Percentiles rank a stretch among this genome's conserved stretches.
phyloP scores from a whole-genome alignment of 35 echinoderm and acorn worm species.

The Strongylocentrotus purpuratus region DNA sequence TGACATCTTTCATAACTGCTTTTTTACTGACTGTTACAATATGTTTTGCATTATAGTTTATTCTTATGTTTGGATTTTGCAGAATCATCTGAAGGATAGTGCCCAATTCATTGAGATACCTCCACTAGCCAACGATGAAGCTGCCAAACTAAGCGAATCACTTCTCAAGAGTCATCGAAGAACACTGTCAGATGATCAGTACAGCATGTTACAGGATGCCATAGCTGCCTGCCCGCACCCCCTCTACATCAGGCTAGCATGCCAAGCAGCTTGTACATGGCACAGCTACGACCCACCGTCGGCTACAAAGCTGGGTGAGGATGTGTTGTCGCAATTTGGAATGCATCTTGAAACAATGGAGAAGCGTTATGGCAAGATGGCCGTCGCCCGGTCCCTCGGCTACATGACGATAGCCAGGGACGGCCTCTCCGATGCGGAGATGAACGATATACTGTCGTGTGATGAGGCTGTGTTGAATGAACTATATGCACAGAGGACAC shows the following conservation, averaged over 20 bases:
- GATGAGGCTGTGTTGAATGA: slow-evolving; percentile 85
- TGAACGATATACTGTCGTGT: slow-evolving; percentile 90
- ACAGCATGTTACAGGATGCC: slow-evolving; percentile 60
- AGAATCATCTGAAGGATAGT: slow-evolving; percentile 78
- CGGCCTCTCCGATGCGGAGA: slow-evolving; percentile 87
- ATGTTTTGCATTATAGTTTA: background rate
- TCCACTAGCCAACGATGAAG: slow-evolving; percentile 62
- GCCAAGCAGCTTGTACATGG: slow-evolving; percentile 63
- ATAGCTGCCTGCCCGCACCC: slow-evolving; percentile 59
- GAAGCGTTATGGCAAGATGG: slow-evolving; percentile 72
- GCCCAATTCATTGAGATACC: slow-evolving; percentile 83
- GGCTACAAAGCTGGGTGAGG: slow-evolving; percentile 52
- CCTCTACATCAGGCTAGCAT: slow-evolving; percentile 71
- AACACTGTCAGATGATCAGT: slow-evolving; percentile 75
- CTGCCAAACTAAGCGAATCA: slow-evolving; percentile 67
- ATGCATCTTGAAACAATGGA: slow-evolving; percentile 72
- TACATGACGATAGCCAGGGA: slow-evolving; percentile 76
- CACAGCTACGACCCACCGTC: slow-evolving; percentile 70
- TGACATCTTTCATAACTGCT: background rate
- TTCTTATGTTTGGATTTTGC: background rate
- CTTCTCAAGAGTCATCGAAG: slow-evolving; percentile 72
- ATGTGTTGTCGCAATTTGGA: slow-evolving; percentile 60
- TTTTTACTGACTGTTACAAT: background rate
- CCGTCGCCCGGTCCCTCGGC: slow-evolving; percentile 58
- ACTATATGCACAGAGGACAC: slow-evolving; percentile 66